phyloP scores from a whole-genome alignment of 2,888 invertebrate species.

The Agriopis marginaria region DNA sequence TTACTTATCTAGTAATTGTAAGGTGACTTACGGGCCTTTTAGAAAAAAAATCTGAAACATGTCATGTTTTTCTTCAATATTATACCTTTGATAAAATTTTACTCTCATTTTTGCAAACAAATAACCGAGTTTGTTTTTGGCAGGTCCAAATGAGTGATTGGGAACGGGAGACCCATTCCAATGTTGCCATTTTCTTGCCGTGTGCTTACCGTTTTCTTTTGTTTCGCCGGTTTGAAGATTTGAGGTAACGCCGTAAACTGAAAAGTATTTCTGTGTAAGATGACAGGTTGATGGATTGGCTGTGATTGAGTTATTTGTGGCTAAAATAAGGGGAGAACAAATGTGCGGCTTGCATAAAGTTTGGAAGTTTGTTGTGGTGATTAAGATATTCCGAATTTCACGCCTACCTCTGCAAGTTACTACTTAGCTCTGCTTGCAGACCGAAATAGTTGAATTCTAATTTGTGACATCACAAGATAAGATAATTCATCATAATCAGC shows the following conservation, averaged over 20 bases:
- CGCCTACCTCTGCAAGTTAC: no score
- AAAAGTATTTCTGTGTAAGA: slow-evolving; percentile 56
- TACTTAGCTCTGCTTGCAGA: no score
- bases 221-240: slow-evolving; percentile 51
- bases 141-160: slow-evolving; percentile 64
- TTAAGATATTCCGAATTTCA: background rate
- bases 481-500: no score
- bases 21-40: no score
- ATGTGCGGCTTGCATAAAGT: slow-evolving; percentile 54
- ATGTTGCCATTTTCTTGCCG: slow-evolving; percentile 40
- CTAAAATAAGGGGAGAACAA: slow-evolving; percentile 52
- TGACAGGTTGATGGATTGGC: slow-evolving; percentile 69
- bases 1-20: no score
- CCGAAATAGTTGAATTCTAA: no score
- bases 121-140: slow-evolving; percentile 48
- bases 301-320: slow-evolving; percentile 61
- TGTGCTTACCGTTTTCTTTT: slow-evolving; percentile 43
- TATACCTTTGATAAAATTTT: background rate
- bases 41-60: no score
- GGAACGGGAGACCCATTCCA: slow-evolving; percentile 59
- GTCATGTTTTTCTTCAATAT: no score
- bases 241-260: slow-evolving; percentile 43
- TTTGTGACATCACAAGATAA: no score
- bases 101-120: slow-evolving; percentile 34
- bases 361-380: slow-evolving; percentile 7